Evolutionary conservation across 2,113 vertebrate genomes (phyloP).

Genomic region (Mohoua ochrocephala): DNA sequence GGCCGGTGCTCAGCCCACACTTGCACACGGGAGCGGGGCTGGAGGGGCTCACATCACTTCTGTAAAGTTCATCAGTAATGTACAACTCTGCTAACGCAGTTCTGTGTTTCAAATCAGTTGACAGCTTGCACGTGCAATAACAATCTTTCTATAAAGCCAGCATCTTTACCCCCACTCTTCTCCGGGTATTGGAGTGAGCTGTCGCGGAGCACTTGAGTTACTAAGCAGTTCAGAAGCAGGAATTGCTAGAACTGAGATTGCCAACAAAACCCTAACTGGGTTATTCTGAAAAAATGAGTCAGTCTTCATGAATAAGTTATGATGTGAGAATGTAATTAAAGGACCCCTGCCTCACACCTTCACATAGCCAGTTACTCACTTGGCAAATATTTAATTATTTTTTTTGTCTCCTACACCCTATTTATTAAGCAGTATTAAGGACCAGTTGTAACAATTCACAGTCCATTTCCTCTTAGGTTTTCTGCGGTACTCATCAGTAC

Average conservation of each 20-base stretch:
- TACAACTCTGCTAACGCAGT: background rate
- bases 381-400: background rate
- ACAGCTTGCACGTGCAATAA: background rate
- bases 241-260: background rate
- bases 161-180: rapidly evolving
- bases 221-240: background rate
- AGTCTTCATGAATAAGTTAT: background rate
- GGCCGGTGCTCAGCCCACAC: rapidly evolving
- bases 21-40: rapidly evolving
- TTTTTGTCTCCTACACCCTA: background rate
- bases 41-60: rapidly evolving
- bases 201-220: rapidly evolving
- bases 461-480: background rate
- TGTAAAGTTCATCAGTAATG: rapidly evolving
- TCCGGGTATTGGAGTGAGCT: rapidly evolving
- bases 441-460: background rate
- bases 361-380: background rate
- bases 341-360: conserved; percentile 11
- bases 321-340: conserved; percentile 14
- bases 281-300: background rate
- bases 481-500: background rate
- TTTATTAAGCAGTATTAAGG: background rate
- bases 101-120: rapidly evolving
- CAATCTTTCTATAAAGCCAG: rapidly evolving
- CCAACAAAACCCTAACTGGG: background rate